phyloP scores from a whole-genome alignment of 2,113 vertebrate species.

The Chlorocebus sabaeus region DNA sequence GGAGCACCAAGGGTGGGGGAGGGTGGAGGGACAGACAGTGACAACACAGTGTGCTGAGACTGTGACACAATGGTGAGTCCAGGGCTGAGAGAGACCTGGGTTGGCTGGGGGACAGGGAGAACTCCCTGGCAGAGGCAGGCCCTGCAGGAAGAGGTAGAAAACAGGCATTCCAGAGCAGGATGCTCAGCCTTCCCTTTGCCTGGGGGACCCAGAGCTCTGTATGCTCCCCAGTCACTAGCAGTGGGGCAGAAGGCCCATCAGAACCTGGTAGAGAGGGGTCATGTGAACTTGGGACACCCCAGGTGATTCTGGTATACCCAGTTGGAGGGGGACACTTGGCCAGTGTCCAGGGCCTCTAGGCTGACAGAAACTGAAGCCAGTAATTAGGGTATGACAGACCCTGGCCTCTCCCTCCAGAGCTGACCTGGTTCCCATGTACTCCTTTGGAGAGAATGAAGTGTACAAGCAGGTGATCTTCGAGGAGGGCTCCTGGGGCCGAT shows the following conservation, averaged over 20 bases:
- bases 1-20: no score
- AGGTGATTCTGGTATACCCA: background rate
- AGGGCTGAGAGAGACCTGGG: background rate
- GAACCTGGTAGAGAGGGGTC: background rate
- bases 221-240: background rate
- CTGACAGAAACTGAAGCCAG: background rate
- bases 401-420: constrained; percentile 83
- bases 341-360: background rate
- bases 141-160: background rate
- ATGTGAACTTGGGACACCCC: background rate
- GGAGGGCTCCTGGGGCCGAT: constrained; percentile 90
- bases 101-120: background rate
- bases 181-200: background rate
- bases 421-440: constrained; percentile 95
- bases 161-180: background rate
- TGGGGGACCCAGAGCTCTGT: no score
- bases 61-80: background rate
- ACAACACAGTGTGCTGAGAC: background rate
- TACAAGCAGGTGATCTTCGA: constrained; percentile 95
- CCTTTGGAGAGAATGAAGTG: constrained; percentile 96
- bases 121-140: background rate
- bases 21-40: background rate
- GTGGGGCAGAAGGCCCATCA: background rate
- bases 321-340: background rate
- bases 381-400: background rate